Evolutionary conservation across 2,888 invertebrate genomes (phyloP).

Genomic region (Ichneumoninae sp.): DNA sequence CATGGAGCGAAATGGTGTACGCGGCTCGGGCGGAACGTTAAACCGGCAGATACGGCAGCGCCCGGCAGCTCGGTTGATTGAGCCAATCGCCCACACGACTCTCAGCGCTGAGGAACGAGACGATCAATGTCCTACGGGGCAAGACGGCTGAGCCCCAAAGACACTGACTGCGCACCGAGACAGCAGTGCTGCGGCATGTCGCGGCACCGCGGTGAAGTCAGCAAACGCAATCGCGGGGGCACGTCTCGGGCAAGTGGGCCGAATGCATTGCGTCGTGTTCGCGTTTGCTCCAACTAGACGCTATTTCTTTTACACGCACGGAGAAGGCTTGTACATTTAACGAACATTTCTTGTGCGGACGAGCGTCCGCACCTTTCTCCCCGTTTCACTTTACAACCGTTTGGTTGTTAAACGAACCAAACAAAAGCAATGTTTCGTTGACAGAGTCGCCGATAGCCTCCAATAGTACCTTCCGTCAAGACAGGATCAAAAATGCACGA

Average conservation of each 20-base stretch:
- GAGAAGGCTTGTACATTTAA: not conserved
- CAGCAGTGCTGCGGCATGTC: not conserved
- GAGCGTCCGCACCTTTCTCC: too few species aligned
- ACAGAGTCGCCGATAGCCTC: constrained; percentile 13
- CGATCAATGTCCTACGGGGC: constrained; percentile 26
- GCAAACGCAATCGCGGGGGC: constrained; percentile 56
- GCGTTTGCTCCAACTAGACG: constrained; percentile 52
- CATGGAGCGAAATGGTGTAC: constrained; percentile 48
- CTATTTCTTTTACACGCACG: constrained; percentile 40
- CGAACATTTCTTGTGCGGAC: too few species aligned
- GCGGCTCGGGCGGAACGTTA: constrained; percentile 30
- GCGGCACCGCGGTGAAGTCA: not conserved
- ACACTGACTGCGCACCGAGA: constrained; percentile 31
- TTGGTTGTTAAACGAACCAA: too few species aligned
- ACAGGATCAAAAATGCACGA: not conserved
- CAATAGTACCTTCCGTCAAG: not conserved
- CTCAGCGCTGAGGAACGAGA: constrained; percentile 48
- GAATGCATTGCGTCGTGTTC: constrained; percentile 61
- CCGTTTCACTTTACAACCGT: too few species aligned
- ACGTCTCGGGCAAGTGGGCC: constrained; percentile 63
- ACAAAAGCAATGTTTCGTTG: not conserved
- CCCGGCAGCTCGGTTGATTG: constrained; percentile 60
- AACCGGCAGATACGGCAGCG: constrained; percentile 29
- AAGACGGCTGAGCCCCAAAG: constrained; percentile 25
- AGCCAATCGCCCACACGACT: constrained; percentile 61